Evolutionary conservation across 2,888 invertebrate species (phyloP), one percentile per base, ranked within the genome.

Genomic region (Mimachlamys varia): DNA sequence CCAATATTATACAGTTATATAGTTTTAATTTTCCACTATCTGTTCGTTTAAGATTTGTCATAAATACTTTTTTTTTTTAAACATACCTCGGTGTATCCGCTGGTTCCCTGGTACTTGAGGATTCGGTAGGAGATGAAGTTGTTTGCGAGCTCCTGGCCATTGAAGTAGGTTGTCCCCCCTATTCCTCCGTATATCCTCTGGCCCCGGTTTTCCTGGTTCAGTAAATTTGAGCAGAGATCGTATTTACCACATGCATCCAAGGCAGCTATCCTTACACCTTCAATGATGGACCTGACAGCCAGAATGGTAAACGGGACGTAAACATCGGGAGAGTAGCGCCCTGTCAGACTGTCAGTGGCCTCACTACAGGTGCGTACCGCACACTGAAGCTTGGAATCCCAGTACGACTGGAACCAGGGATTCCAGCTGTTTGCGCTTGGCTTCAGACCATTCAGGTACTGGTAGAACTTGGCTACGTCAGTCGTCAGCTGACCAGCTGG

Each of bases 241-340:
- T 90, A n/a, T 22, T 88, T 55, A 27, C 19, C 88, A 89, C 93
- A 93, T 38, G 53, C 87, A 12, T 53, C 53, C 15, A 5, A 38
- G 2, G 93, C 92, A 12, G 94, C 94, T 0, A 88, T 88, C 15
- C 92, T 91, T 1, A 94, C 90, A 10, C 95, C 95, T 13, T 92
- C 89, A 17, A 95, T 92, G 37, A 95, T 92, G 12, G 95, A 94
- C 15, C 94, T 93, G 0, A 95, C 95, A 0, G 96, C 96, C 92
- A 94, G 93, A 17, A 95, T 92, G 37, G 94, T 95, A 92, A 92
- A 94, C 0, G 95, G 94, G 12, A 95, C 93, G 87, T 93, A 93
- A 7, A 90, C 91, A 89, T 94, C 94, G 38, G 55, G 55, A 38
- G 27, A n/a, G 13, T 90, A 88, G 15, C 38, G 88, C 0, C 76